Evolutionary conservation across 2,888 invertebrate genomes (phyloP).

Genomic region (Chorisops tibialis): DNA sequence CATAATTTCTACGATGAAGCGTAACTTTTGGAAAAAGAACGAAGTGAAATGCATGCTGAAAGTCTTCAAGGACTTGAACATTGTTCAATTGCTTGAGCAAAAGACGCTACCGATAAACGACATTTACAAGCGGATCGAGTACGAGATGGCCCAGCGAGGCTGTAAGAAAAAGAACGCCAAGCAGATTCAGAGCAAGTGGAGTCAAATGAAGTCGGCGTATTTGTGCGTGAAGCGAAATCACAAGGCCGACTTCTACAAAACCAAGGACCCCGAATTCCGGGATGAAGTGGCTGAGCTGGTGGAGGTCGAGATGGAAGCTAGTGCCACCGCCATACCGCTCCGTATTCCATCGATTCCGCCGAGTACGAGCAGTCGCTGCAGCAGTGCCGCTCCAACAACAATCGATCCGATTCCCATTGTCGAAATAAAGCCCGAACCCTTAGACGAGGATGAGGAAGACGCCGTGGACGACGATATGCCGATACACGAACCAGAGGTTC

Average conservation of each 20-base stretch:
- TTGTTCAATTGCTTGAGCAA: slow-evolving; percentile 24
- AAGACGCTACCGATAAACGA: slow-evolving; percentile 26
- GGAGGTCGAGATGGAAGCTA: slow-evolving; percentile 2
- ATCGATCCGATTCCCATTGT: no score
- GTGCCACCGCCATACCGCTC: neutral
- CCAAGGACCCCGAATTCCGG: slow-evolving; percentile 28
- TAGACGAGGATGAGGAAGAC: neutral
- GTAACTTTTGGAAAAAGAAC: slow-evolving; percentile 26
- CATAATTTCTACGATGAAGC: slow-evolving; percentile 4
- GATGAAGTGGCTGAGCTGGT: slow-evolving; percentile 27
- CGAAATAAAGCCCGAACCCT: no score
- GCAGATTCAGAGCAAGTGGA: slow-evolving; percentile 31
- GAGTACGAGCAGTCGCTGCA: neutral
- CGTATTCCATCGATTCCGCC: neutral
- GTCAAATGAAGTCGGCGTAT: slow-evolving; percentile 29
- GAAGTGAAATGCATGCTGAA: slow-evolving; percentile 29
- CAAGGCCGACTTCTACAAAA: slow-evolving; percentile 26
- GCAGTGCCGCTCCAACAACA: neutral
- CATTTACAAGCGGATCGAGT: slow-evolving; percentile 26
- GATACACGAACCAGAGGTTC: neutral
- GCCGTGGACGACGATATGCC: neutral
- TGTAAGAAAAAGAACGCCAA: slow-evolving; percentile 22
- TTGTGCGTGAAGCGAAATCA: slow-evolving; percentile 29
- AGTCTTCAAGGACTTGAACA: slow-evolving; percentile 29
- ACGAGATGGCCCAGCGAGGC: slow-evolving; percentile 24